A percentile compares a stretch with the other conserved stretches of the same genome.
These are phyloP conservation scores for Gracilinanus agilis DNA, from an alignment of 2,113 vertebrate genomes.

Conservation along the genomic window DNA sequence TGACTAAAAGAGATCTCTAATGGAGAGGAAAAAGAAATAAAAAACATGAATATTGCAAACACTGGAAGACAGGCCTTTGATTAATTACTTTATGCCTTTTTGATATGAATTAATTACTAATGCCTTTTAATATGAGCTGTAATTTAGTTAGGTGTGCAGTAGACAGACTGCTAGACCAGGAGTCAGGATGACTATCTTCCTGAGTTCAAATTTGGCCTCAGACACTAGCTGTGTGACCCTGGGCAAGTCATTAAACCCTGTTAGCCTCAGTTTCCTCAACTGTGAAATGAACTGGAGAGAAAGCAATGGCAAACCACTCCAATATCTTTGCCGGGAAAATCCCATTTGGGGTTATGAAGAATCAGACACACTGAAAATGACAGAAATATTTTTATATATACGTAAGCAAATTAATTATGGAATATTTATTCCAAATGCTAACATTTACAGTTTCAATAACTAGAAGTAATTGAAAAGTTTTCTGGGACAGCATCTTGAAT, in stretches of 20 bases:
- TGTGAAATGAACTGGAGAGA: background rate
- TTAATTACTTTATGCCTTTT: background rate
- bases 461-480: constrained; percentile 15
- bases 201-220: too few species aligned
- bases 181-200: too few species aligned
- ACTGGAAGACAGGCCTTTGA: background rate
- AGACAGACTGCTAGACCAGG: too few species aligned
- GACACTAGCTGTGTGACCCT: too few species aligned
- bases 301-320: background rate
- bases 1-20: background rate
- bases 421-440: background rate
- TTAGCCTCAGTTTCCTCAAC: background rate
- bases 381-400: background rate
- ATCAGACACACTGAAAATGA: background rate
- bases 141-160: too few species aligned
- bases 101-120: too few species aligned
- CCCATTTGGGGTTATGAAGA: background rate
- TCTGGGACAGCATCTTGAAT: background rate
- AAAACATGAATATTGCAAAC: background rate
- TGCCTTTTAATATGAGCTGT: too few species aligned
- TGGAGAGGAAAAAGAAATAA: background rate
- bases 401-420: background rate
- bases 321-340: background rate
- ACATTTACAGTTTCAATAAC: constrained; percentile 53
- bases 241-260: too few species aligned